Percentiles rank a stretch among this genome's conserved stretches.
Conservation (phyloP, 2,113 vertebrate species). For the Dicerorhinus sumatrensis region DNA sequence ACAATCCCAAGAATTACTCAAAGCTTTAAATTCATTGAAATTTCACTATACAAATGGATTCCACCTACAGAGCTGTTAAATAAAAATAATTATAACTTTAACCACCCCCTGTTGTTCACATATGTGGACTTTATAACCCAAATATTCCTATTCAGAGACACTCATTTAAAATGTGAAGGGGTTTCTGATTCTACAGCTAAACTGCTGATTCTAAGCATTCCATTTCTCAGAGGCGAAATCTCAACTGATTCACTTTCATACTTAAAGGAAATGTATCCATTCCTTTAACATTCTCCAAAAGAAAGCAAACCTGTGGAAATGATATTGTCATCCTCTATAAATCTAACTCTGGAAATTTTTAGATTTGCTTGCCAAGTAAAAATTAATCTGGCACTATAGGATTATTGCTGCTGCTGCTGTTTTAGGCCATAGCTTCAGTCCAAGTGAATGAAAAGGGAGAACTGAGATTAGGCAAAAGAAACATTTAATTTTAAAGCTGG, state of each 20-base stretch:
- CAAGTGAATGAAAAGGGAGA: not conserved
- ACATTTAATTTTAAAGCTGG: constrained; percentile 34
- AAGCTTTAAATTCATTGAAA: constrained; percentile 7
- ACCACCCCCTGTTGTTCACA: not conserved
- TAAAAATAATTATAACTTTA: not conserved
- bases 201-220: not conserved
- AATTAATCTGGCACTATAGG: not conserved
- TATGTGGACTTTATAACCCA: not conserved
- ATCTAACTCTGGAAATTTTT: not conserved
- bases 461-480: not conserved
- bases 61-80: constrained; percentile 21
- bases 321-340: not conserved
- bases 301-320: not conserved
- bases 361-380: not conserved
- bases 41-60: not conserved
- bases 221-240: not conserved
- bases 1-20: not conserved
- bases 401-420: not conserved
- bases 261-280: not conserved
- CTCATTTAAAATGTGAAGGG: not conserved
- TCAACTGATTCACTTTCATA: not conserved
- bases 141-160: not conserved
- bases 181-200: not conserved
- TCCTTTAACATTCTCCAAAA: not conserved
- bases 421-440: not conserved